A percentile compares a stretch with the other conserved stretches of the same genome.
These are phyloP conservation scores for Cephus rjabovi DNA, from an alignment of 2,888 invertebrate genomes.

Conservation along the genomic window DNA sequence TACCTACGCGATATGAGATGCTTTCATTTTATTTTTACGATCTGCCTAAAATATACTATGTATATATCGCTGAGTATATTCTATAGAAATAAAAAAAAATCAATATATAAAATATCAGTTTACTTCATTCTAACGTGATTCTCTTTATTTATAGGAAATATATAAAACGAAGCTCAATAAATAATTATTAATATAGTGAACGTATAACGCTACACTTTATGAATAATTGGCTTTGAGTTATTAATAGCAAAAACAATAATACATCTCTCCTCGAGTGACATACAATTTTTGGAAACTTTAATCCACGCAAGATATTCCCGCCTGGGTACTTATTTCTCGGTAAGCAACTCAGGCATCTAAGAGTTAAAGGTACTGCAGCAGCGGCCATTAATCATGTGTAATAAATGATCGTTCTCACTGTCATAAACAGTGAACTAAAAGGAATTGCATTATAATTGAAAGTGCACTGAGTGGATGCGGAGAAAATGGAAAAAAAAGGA, in stretches of 20 bases:
- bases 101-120: conserved; percentile 15
- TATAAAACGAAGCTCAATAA: conserved; percentile 14
- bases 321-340: background rate
- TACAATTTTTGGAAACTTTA: background rate
- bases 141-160: background rate
- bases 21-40: conserved; percentile 38
- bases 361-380: background rate
- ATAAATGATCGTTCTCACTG: background rate
- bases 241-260: background rate
- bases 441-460: conserved; percentile 1
- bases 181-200: background rate
- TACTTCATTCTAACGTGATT: background rate
- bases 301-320: background rate
- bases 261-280: background rate
- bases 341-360: background rate
- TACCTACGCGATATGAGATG: conserved; percentile 20
- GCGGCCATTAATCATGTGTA: background rate
- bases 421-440: conserved; percentile 8
- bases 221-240: background rate
- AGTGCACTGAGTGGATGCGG: conserved; percentile 5
- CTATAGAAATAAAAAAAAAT: conserved; percentile 36
- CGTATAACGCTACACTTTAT: background rate
- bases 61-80: conserved; percentile 50
- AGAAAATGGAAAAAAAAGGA: conserved; percentile 25
- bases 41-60: conserved; percentile 41